Evolutionary conservation across 2,113 vertebrate species (phyloP).

Genomic region (Prolemur simus): DNA sequence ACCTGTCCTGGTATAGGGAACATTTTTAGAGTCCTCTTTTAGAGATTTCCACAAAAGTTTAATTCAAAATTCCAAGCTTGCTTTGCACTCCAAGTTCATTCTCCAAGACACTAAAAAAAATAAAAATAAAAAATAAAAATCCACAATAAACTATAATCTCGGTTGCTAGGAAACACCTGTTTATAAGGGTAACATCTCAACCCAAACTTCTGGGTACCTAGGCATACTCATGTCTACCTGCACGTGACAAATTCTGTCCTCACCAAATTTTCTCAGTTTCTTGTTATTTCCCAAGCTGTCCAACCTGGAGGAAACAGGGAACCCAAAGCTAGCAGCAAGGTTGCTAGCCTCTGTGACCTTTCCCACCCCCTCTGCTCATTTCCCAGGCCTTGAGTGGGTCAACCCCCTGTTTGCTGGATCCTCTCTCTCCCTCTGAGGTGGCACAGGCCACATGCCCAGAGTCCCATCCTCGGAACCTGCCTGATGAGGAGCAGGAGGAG

Average conservation of each 20-base stretch:
- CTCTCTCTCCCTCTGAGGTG: background rate
- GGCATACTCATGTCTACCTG: background rate
- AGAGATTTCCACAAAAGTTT: background rate
- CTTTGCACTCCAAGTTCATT: background rate
- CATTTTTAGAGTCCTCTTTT: background rate
- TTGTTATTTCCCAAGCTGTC: background rate
- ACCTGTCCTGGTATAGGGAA: background rate
- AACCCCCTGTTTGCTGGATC: background rate
- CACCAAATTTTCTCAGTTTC: background rate
- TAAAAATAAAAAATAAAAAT: background rate
- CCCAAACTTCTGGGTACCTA: background rate
- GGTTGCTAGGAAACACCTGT: background rate
- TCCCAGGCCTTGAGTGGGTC: background rate
- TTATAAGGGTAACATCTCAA: background rate
- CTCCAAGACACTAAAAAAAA: background rate
- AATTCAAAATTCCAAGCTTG: background rate
- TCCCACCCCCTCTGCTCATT: background rate
- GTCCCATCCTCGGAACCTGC: background rate
- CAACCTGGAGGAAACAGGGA: background rate
- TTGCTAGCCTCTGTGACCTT: background rate
- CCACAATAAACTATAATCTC: background rate
- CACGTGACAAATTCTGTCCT: background rate
- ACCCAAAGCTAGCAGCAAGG: background rate
- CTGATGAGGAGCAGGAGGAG: background rate
- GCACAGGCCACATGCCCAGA: background rate